Base-by-base conservation (phyloP, 2,113 vertebrate species). In the Pseudorectes ferrugineus region DNA sequence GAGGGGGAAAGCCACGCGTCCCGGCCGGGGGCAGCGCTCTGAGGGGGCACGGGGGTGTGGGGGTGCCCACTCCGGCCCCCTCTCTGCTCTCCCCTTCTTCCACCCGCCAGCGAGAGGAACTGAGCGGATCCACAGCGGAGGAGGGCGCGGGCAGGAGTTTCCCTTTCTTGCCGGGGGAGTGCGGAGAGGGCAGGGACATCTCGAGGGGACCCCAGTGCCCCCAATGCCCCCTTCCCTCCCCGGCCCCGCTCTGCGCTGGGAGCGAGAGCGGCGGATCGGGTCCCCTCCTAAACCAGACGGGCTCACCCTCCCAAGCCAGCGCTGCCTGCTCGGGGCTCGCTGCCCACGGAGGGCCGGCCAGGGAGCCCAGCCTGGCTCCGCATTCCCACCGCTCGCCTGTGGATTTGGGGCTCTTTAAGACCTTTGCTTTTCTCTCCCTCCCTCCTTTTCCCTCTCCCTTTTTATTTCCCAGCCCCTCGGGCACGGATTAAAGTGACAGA, bases 401-500 rank as follows among this genome's bases (percentile, higher is more conserved):
- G 97, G 96, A 98, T 98, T 95, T 98, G 98, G 93, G 96, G 95
- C 96, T 95, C 97, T 98, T 96, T 98, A 96, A 98, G 96, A 97
- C 89, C 93, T 83, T 97, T 96, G 92, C 59, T 94, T 88, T 88
- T 91, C 85, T 51, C 96, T 52, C 78, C 33, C 89, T 88, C 72
- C 68, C 91, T 95, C 96, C 74, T 97, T 92, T 78, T 80, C 97
- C 67, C 96, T 86, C 94, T 86, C 93, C 74, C 68, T 88, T 87
- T 97, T 95, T 94, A 95, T 97, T 96, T 96, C 95, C 93, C 96
- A 97, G 97, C 97, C 98, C 98, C 97, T 96, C 97, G 95, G 98
- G 98, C 98, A 97, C n/a, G 97, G 97, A 98, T 98, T 98, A 97
- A 96, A 97, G 96, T 94, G 96, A 97, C 97, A 98, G 98, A 98